A percentile compares a stretch with the other conserved stretches of the same genome.
Evolutionary conservation across 2,888 invertebrate species (phyloP).

Genomic region (Nomada hirtipes): DNA sequence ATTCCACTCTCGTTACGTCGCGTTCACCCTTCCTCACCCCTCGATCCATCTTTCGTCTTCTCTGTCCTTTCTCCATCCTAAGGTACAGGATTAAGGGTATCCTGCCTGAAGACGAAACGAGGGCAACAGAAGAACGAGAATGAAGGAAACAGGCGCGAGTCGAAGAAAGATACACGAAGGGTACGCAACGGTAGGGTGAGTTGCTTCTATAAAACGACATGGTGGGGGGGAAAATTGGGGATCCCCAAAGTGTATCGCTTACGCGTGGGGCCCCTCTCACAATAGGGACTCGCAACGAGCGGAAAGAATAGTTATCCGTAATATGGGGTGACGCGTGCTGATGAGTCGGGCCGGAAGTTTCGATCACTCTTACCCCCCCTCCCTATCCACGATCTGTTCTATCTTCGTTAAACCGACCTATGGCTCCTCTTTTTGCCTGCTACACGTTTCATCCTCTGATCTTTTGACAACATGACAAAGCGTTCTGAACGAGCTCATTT

Average conservation of each 20-base stretch:
- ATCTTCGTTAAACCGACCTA: slow-evolving; percentile 57
- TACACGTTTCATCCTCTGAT: slow-evolving; percentile 7
- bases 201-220: slow-evolving; percentile 47
- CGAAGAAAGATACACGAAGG: slow-evolving; percentile 22
- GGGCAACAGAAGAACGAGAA: slow-evolving; percentile 36
- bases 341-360: slow-evolving; percentile 81
- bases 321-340: slow-evolving; percentile 81
- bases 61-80: neutral
- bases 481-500: slow-evolving; percentile 12
- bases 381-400: slow-evolving; percentile 15
- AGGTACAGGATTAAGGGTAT: neutral
- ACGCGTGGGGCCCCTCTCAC: slow-evolving; percentile 74
- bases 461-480: slow-evolving; percentile 28
- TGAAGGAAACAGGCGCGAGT: slow-evolving; percentile 27
- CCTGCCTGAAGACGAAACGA: neutral
- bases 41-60: neutral
- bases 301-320: slow-evolving; percentile 82
- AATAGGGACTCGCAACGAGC: slow-evolving; percentile 78
- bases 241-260: slow-evolving; percentile 79
- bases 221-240: slow-evolving; percentile 56
- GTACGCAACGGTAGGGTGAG: slow-evolving; percentile 24
- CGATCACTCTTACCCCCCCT: slow-evolving; percentile 68
- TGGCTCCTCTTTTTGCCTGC: slow-evolving; percentile 18
- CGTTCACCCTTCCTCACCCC: neutral
- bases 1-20: neutral